Percentiles rank a stretch among this genome's conserved stretches.
Conservation (phyloP, 35 echinoderm and acorn worm genomes). For the Ophioderma brevispina region DNA sequence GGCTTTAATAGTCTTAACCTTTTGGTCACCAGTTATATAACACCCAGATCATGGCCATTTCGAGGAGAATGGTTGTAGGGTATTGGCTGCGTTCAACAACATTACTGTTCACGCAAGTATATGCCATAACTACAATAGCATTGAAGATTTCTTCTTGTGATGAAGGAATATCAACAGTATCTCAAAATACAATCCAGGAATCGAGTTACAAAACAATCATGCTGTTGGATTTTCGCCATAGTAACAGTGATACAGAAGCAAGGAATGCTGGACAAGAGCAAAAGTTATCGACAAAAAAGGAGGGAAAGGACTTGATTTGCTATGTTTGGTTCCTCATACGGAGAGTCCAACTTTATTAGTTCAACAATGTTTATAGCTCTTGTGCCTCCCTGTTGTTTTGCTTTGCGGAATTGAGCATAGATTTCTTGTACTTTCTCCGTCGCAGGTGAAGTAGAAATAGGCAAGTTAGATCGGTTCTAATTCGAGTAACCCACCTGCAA, state of each 20-base stretch:
- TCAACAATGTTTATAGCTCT: not conserved
- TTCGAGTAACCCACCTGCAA: too few species aligned
- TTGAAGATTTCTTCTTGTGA: constrained; percentile 27
- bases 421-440: not conserved
- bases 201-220: constrained; percentile 18
- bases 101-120: constrained; percentile 11
- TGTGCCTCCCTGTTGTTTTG: not conserved
- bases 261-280: not conserved
- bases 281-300: not conserved
- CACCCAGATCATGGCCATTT: constrained; percentile 10
- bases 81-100: not conserved
- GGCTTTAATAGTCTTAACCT: not conserved
- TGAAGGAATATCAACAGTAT: constrained; percentile 18
- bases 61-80: not conserved
- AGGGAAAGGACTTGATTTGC: not conserved
- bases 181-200: not conserved
- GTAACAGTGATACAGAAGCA: not conserved
- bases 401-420: not conserved
- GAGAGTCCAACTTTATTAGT: not conserved
- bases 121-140: constrained; percentile 9
- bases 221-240: not conserved
- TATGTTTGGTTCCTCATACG: constrained; percentile 8
- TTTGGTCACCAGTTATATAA: constrained; percentile 5
- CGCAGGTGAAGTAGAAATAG: not conserved
- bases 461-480: not conserved